Percentiles rank a stretch among this genome's conserved stretches.
Evolutionary conservation across 1,140 invertebrate species (phyloP).

Genomic region (Brachionus sp.): DNA sequence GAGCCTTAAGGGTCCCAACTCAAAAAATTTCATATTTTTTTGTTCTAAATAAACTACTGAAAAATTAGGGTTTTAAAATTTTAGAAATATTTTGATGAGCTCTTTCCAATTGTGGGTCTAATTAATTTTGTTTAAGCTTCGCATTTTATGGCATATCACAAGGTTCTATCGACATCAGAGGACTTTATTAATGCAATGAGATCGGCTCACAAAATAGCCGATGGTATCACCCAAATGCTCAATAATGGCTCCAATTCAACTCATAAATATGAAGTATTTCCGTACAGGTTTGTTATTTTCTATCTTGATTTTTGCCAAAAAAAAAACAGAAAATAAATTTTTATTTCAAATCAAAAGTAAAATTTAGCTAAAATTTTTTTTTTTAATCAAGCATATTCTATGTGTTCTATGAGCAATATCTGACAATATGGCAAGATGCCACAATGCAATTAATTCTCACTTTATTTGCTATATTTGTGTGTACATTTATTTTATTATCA

Average conservation of each 20-base stretch:
- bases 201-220: constrained; percentile 60
- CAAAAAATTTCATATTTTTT: no score
- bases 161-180: constrained; percentile 69
- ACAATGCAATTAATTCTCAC: constrained; percentile 71
- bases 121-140: constrained; percentile 61
- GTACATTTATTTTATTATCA: constrained; percentile 77
- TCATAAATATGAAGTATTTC: constrained; percentile 67
- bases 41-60: no score
- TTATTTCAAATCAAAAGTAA: no score
- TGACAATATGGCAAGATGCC: constrained; percentile 76
- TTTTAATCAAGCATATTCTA: constrained; percentile 70
- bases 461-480: constrained; percentile 71
- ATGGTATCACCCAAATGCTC: background rate
- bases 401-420: constrained; percentile 89
- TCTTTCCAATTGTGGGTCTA: no score
- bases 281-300: constrained; percentile 65
- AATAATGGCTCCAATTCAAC: background rate
- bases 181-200: constrained; percentile 78
- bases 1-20: no score
- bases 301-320: background rate
- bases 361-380: background rate
- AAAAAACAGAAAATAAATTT: constrained; percentile 44
- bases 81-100: no score
- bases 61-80: no score
- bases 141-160: constrained; percentile 85